phyloP scores from a whole-genome alignment of 2,888 invertebrate species.

The Timandra comae region DNA sequence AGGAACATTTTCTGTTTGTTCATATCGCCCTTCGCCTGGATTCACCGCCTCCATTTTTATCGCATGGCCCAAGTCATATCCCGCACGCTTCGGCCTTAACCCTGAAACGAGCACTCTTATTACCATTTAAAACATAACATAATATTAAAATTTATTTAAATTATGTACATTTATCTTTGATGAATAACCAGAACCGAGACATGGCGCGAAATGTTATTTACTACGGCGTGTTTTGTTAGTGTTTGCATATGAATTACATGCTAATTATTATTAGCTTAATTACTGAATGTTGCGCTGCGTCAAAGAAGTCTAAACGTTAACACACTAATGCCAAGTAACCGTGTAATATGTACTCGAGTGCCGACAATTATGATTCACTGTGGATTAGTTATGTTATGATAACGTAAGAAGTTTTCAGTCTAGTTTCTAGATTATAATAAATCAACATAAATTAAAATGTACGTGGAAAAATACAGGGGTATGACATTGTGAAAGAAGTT shows the following conservation, averaged over 20 bases:
- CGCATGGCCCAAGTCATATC: conserved; percentile 66
- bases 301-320: conserved; percentile 46
- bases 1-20: conserved; percentile 52
- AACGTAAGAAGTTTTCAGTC: conserved; percentile 14
- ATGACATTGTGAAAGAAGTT: no score
- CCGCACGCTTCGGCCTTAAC: conserved; percentile 49
- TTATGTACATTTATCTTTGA: conserved; percentile 51
- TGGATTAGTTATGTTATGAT: conserved; percentile 24
- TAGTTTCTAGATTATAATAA: no score
- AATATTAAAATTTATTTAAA: conserved; percentile 14
- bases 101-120: conserved; percentile 50
- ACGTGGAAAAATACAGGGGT: no score
- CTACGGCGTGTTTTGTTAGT: conserved; percentile 25
- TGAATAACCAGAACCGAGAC: conserved; percentile 60
- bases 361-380: conserved; percentile 32
- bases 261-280: conserved; percentile 58
- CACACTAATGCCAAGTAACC: conserved; percentile 43
- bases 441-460: no score
- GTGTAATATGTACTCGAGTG: conserved; percentile 22
- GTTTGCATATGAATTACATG: conserved; percentile 46
- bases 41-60: conserved; percentile 70
- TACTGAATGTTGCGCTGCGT: conserved; percentile 36
- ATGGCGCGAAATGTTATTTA: conserved; percentile 33
- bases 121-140: conserved; percentile 5
- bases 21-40: conserved; percentile 58